These are phyloP conservation scores for Fulmarus glacialis DNA, from an alignment of 2,113 vertebrate species.

Conservation along the genomic window DNA sequence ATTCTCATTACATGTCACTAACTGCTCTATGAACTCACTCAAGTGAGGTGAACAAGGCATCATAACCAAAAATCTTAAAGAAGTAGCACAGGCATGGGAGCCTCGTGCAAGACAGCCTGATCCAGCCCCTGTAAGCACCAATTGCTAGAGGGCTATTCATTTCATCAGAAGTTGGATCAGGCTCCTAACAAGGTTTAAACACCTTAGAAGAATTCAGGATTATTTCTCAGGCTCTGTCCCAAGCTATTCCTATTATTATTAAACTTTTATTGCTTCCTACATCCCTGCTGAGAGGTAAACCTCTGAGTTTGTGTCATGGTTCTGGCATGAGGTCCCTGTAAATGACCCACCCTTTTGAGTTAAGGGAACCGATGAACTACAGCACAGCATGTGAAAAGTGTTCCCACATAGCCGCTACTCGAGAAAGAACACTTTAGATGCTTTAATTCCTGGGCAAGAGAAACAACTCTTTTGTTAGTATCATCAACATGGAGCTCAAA, in stretches of 20 bases:
- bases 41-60: not conserved
- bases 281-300: constrained; percentile 17
- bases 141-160: not conserved
- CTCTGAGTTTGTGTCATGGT: not conserved
- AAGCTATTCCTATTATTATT: not conserved
- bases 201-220: not conserved
- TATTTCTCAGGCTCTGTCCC: constrained; percentile 5
- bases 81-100: not conserved
- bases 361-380: constrained; percentile 1
- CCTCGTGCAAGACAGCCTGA: not conserved
- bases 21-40: not conserved
- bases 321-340: not conserved
- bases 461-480: constrained; percentile 36
- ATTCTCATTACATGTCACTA: not conserved
- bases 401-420: not conserved
- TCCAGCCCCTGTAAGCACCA: not conserved
- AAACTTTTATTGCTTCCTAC: constrained; percentile 38
- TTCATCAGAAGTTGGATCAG: not conserved
- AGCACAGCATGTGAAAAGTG: constrained; percentile 11
- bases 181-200: not conserved
- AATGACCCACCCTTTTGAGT: constrained; percentile 8
- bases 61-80: not conserved
- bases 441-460: constrained; percentile 31
- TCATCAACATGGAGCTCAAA: not conserved
- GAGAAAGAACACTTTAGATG: not conserved